A percentile compares a stretch with the other conserved stretches of the same genome.
Conservation (phyloP, 2,888 invertebrate genomes). For the Syrista parreyssii region DNA sequence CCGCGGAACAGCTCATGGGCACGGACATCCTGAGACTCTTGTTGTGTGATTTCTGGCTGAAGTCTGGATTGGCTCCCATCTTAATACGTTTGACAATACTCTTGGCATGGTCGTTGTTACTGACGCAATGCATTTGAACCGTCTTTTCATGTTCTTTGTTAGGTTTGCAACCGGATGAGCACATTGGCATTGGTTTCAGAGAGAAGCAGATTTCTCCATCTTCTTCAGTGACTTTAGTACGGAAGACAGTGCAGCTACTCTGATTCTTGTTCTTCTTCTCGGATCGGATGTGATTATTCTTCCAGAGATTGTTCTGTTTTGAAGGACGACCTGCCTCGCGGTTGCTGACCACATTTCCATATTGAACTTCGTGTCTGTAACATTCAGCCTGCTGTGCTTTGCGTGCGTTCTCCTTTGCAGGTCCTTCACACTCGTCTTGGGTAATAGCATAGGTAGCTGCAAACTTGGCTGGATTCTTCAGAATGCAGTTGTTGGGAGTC, state of each 20-base stretch:
- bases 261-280: slow-evolving; percentile 21
- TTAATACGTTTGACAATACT: slow-evolving; percentile 60
- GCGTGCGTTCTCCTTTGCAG: slow-evolving; percentile 65
- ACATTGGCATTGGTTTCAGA: slow-evolving; percentile 69
- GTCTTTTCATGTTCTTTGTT: slow-evolving; percentile 65
- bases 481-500: slow-evolving; percentile 70
- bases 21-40: slow-evolving; percentile 59
- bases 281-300: background rate
- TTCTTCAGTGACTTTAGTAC: slow-evolving; percentile 61
- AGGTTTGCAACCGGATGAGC: slow-evolving; percentile 68
- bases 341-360: slow-evolving; percentile 66
- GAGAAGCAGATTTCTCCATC: slow-evolving; percentile 74
- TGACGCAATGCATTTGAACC: slow-evolving; percentile 66
- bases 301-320: slow-evolving; percentile 39
- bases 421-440: slow-evolving; percentile 65
- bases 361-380: slow-evolving; percentile 42
- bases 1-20: slow-evolving; percentile 64
- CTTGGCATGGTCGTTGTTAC: slow-evolving; percentile 33
- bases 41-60: slow-evolving; percentile 64
- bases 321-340: slow-evolving; percentile 53
- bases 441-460: slow-evolving; percentile 71
- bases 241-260: slow-evolving; percentile 39
- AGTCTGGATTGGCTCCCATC: slow-evolving; percentile 68
- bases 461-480: slow-evolving; percentile 69
- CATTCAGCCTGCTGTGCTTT: slow-evolving; percentile 67